phyloP scores from a whole-genome alignment of 2,113 vertebrate genomes.

The Platycercus adscitus region DNA sequence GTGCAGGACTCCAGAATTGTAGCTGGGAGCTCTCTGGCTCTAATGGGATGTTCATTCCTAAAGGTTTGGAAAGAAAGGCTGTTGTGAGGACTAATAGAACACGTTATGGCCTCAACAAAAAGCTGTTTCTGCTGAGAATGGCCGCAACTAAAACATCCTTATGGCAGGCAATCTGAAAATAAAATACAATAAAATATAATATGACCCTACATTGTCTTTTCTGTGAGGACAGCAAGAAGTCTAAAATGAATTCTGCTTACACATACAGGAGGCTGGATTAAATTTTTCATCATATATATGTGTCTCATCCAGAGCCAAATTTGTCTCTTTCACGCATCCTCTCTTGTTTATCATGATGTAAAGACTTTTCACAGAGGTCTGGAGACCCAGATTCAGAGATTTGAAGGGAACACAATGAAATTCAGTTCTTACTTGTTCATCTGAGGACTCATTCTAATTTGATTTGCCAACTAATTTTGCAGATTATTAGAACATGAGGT shows the following conservation, averaged over 20 bases:
- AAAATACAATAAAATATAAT: too few species aligned
- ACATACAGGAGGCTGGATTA: background rate
- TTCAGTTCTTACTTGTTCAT: background rate
- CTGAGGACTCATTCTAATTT: background rate
- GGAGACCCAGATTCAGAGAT: background rate
- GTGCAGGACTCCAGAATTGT: background rate
- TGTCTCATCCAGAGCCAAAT: background rate
- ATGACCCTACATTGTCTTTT: background rate
- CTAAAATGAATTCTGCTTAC: background rate
- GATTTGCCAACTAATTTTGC: background rate
- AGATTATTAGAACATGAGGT: background rate
- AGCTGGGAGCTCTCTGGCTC: background rate
- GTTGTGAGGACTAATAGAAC: background rate
- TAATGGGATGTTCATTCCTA: background rate
- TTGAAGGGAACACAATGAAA: background rate
- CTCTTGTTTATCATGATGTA: background rate
- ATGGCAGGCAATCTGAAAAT: background rate
- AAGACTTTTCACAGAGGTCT: background rate
- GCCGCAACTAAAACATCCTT: background rate
- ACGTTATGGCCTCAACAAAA: background rate
- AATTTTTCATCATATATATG: background rate
- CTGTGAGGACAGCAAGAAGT: background rate
- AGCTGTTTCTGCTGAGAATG: background rate
- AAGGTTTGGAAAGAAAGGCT: background rate
- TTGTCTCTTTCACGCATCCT: background rate